These are phyloP conservation scores for Drosophila fungiperda DNA, from an alignment of 2,888 invertebrate species.

Conservation along the genomic window DNA sequence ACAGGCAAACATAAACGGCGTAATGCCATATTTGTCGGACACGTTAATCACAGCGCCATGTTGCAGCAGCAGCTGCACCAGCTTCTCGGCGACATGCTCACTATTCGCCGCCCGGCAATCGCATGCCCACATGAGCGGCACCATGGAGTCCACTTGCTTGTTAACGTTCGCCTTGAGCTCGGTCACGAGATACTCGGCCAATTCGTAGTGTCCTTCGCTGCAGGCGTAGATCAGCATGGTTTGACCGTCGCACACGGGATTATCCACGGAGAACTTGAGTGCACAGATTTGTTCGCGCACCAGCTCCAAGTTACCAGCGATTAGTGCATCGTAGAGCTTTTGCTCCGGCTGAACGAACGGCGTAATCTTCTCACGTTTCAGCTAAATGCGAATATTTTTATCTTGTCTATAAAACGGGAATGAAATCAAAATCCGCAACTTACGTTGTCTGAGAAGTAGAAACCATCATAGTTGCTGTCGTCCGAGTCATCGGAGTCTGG, in stretches of 20 bases:
- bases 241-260: conserved; percentile 55
- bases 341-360: conserved; percentile 48
- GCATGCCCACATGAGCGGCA: conserved; percentile 82
- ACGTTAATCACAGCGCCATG: conserved; percentile 81
- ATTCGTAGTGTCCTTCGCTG: conserved; percentile 69
- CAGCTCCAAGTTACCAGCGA: conserved; percentile 63
- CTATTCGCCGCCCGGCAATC: conserved; percentile 59
- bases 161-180: conserved; percentile 77
- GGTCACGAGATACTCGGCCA: conserved; percentile 77
- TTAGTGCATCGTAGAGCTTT: conserved; percentile 65
- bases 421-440: conserved; percentile 20
- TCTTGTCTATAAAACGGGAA: neutral
- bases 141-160: conserved; percentile 76
- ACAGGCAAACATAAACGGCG: conserved; percentile 84
- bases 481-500: conserved; percentile 82
- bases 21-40: conserved; percentile 82
- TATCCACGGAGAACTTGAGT: conserved; percentile 60
- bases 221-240: conserved; percentile 79
- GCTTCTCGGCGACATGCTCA: conserved; percentile 55
- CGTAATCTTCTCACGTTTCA: conserved; percentile 34
- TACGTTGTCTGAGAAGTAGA: conserved; percentile 81
- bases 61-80: conserved; percentile 74
- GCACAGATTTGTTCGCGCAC: conserved; percentile 65
- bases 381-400: conserved; percentile 14
- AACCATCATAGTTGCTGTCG: conserved; percentile 82